phyloP scores from a whole-genome alignment of 1,140 invertebrate genomes.

The Chrysomallon squamiferum region DNA sequence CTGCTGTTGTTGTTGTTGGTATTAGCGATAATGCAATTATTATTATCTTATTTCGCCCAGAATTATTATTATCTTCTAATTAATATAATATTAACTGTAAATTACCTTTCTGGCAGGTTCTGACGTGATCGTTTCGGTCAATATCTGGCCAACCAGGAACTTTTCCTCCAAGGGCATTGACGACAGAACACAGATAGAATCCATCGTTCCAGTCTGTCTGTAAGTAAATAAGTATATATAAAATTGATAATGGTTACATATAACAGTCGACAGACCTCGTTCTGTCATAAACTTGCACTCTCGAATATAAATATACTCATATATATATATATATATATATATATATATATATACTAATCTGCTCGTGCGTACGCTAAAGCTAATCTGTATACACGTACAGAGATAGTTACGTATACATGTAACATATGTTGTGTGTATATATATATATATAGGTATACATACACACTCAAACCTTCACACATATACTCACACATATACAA shows the following conservation, averaged over 20 bases:
- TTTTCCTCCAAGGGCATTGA: slow-evolving; percentile 80
- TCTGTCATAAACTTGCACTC: too few relatives aligned
- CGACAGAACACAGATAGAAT: slow-evolving; percentile 82
- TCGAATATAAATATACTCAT: background rate
- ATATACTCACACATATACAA: background rate
- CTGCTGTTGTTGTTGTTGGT: too few relatives aligned
- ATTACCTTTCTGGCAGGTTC: slow-evolving; percentile 50
- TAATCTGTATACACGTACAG: background rate
- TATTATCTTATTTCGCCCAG: too few relatives aligned
- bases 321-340: background rate
- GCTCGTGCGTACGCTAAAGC: background rate
- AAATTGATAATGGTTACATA: background rate
- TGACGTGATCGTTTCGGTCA: slow-evolving; percentile 36
- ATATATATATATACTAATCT: background rate
- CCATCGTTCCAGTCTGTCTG: slow-evolving; percentile 98
- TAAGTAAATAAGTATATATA: too few relatives aligned
- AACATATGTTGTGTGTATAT: background rate
- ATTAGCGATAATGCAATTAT: too few relatives aligned
- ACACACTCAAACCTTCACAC: background rate
- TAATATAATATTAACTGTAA: too few relatives aligned
- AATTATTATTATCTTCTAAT: too few relatives aligned
- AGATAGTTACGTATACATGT: background rate
- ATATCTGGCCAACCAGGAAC: slow-evolving; percentile 50
- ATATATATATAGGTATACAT: background rate
- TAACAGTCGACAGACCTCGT: too few relatives aligned